Evolutionary conservation across 2,113 vertebrate genomes (phyloP).

Genomic region (Amblyornis subalaris): DNA sequence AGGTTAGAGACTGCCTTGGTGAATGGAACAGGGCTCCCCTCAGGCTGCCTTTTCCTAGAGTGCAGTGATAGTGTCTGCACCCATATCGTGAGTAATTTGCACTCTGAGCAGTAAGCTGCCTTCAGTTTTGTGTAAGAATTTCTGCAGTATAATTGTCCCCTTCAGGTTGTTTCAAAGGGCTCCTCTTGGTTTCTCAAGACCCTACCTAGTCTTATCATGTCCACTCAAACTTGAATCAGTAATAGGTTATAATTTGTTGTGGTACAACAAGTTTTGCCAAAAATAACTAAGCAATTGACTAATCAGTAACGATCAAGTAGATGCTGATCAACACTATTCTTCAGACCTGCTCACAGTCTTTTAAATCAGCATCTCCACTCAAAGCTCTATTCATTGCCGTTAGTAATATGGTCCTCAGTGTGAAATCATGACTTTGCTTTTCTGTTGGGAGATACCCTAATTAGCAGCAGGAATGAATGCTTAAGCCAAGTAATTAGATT

Average conservation of each 20-base stretch:
- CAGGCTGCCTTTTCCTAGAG: neutral
- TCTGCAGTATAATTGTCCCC: neutral
- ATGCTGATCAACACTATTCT: neutral
- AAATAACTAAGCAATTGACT: neutral
- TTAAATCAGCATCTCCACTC: neutral
- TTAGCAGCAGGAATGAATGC: neutral
- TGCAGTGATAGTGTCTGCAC: neutral
- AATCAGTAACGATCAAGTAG: neutral
- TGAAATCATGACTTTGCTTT: neutral
- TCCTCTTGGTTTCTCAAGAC: neutral
- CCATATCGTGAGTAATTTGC: fast-evolving
- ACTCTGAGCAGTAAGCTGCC: neutral
- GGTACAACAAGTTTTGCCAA: neutral
- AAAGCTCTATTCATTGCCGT: neutral
- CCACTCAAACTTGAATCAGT: neutral
- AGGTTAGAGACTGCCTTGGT: neutral
- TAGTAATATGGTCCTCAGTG: neutral
- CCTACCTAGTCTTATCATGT: neutral
- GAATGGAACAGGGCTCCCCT: neutral
- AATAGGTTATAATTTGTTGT: neutral
- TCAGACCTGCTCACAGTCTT: neutral
- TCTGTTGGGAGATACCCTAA: slow-evolving; percentile 32
- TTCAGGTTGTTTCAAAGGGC: neutral
- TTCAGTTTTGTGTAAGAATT: neutral
- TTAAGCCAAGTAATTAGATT: slow-evolving; percentile 31